Base-by-base conservation (phyloP, 2,797 vertebrate species). In the Garrulus glandarius region DNA sequence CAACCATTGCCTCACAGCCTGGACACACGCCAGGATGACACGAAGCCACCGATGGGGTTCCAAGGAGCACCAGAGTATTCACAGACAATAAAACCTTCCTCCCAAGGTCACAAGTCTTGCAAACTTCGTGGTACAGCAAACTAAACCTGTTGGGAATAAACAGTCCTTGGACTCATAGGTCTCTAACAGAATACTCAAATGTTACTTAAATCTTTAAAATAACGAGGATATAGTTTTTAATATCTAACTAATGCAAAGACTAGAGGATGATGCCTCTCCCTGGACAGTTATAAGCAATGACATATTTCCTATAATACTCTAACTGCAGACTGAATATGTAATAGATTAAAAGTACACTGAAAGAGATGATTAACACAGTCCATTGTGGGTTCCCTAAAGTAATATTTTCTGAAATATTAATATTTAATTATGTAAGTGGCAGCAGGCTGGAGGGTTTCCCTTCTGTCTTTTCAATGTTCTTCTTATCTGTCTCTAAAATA, bases 401-500 rank as follows among this genome's bases (percentile, higher is more conserved):
- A 89, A 89, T 26, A 95, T 95, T 97, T 97, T 95, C 87, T 96
- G 89, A 97, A 93, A 96, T 97, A 97, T 96, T 97, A 97, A 96
- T 97, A 97, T 97, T 97, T 97, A 97, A 98, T 97, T 97, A 95
- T 78, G 59, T 80, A 84, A 63, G 78, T 89, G 63, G 89, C 83
- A 95, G 78, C 59, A 74, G 74, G 50, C 84, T 95, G 84, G 85
- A 95, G 84, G 84, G 32, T 60, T 95, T 94, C 56, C 77, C 84
- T 97, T 94, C 65, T 81, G 78, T 70, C 65, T 87, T 93, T 97
- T 93, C 96, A 91, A 84, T 76, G 86, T 94, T 90, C 85, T 95
- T 88, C 81, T 74, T 93, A 96, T 97, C 92, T 82, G 95, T 95
- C 94, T 43, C 75, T 94, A 91, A 98, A 98, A 97, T 97, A 98